phyloP scores from a whole-genome alignment of 1,140 invertebrate species.

The Ceratitis capitata region DNA sequence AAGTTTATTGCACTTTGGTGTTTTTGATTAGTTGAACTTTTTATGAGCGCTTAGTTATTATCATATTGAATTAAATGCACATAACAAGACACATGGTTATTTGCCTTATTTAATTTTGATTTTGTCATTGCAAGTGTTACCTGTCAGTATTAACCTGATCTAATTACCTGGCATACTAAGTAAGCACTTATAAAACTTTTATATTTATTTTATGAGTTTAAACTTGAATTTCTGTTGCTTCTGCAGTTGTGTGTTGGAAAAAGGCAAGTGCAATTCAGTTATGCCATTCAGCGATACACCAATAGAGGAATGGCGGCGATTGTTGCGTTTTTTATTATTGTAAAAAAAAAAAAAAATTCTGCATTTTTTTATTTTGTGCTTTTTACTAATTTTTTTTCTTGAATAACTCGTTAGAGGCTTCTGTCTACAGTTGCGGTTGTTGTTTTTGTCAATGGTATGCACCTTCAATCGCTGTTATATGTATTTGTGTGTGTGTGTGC shows the following conservation, averaged over 20 bases:
- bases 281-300: not conserved
- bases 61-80: not conserved
- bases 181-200: not conserved
- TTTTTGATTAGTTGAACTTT: not conserved
- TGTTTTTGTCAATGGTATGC: slow-evolving; percentile 14
- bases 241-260: not conserved
- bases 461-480: not conserved
- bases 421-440: not conserved
- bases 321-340: not conserved
- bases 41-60: not conserved
- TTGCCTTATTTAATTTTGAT: not conserved
- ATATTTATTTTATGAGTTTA: slow-evolving; percentile 18
- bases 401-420: not conserved
- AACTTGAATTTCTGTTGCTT: not conserved
- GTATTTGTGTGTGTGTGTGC: not conserved
- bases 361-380: not conserved
- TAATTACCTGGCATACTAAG: not conserved
- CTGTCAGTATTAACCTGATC: not conserved
- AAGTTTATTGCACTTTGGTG: slow-evolving; percentile 31
- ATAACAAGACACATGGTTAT: not conserved
- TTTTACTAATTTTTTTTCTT: not conserved
- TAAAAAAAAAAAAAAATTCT: not conserved
- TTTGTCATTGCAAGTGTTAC: not conserved
- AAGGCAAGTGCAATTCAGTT: not conserved
- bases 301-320: not conserved